A percentile compares a stretch with the other conserved stretches of the same genome.
Conservation (phyloP, 2,797 vertebrate species). For the Takifugu rubripes region DNA sequence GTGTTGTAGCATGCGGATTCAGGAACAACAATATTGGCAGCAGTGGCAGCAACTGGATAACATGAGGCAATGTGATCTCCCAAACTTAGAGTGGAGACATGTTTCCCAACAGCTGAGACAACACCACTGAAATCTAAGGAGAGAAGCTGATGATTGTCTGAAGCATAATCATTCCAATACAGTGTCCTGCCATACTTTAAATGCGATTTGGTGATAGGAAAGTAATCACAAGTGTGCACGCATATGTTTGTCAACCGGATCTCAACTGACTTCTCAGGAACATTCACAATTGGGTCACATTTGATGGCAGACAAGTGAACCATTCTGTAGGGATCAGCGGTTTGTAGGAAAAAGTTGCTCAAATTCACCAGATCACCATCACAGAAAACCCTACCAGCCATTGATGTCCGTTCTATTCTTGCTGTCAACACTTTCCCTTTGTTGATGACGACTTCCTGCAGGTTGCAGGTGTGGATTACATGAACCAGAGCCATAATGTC, state of each 20-base stretch:
- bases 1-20: conserved; percentile 73
- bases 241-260: conserved; percentile 77
- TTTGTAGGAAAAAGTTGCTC: conserved; percentile 71
- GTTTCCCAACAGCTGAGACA: conserved; percentile 73
- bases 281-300: conserved; percentile 8
- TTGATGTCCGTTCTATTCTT: conserved; percentile 64
- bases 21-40: conserved; percentile 72
- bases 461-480: conserved; percentile 63
- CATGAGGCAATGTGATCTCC: conserved; percentile 81
- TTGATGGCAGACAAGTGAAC: conserved; percentile 66
- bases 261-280: conserved; percentile 64
- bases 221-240: conserved; percentile 85
- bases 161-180: conserved; percentile 79
- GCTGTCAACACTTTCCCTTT: conserved; percentile 68
- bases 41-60: conserved; percentile 73
- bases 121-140: conserved; percentile 82
- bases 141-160: conserved; percentile 74
- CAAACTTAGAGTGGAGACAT: conserved; percentile 71
- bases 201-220: conserved; percentile 78
- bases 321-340: conserved; percentile 72
- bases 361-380: conserved; percentile 17
- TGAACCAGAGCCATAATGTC: conserved; percentile 74
- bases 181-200: conserved; percentile 72
- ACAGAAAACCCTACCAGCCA: conserved; percentile 23
- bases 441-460: conserved; percentile 79